Base-by-base conservation (phyloP, 2,888 invertebrate species). In the Drosophila gaucha region DNA sequence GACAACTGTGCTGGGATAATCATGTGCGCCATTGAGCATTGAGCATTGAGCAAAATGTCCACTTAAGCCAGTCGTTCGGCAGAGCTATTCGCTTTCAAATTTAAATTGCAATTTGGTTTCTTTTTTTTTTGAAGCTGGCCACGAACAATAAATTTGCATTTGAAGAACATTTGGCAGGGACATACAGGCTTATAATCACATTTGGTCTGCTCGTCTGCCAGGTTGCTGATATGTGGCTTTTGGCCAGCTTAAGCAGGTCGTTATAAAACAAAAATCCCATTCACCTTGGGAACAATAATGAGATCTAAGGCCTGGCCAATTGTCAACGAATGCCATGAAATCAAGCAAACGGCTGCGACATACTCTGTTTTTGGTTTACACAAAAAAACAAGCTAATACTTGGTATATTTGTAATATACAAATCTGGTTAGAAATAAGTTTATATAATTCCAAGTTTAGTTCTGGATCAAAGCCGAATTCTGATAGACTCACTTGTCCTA, bases 171-270 rank as follows among this genome's bases (percentile, higher is more conserved):
- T 57, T 38, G 8, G 10, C 31, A 20, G 10, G 26, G 12, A 28
- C 46, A 51, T 6, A 10, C 9, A 1, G 35, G 35, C 47, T 58
- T 41, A 47, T 39, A 50, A 44, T 38, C 16, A 39, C 36, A 31
- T 43, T 26, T 18, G 33, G 56, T 8, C 47, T 14, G 36, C 22
- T 14, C 39, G 33, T 33, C 38, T 68, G 49, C 16, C 35, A 26
- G 41, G 31, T 28, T 63, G 67, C 58, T 66, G 74, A 74, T 74
- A 74, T 74, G 67, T 74, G 67, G 58, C 62, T 74, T 69, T 66
- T 58, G 70, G 60, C 51, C 62, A 63, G 74, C 62, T 71, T 71
- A 67, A 14, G 18, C 58, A 63, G 71, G 31, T 67, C 50, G 50
- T 63, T 62, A 57, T 24, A 54, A 50, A 59, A 38, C 26, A 63